A percentile compares a stretch with the other conserved stretches of the same genome.
These are phyloP conservation scores for Cheilosia soror DNA, from an alignment of 2,888 invertebrate genomes.

Conservation along the genomic window DNA sequence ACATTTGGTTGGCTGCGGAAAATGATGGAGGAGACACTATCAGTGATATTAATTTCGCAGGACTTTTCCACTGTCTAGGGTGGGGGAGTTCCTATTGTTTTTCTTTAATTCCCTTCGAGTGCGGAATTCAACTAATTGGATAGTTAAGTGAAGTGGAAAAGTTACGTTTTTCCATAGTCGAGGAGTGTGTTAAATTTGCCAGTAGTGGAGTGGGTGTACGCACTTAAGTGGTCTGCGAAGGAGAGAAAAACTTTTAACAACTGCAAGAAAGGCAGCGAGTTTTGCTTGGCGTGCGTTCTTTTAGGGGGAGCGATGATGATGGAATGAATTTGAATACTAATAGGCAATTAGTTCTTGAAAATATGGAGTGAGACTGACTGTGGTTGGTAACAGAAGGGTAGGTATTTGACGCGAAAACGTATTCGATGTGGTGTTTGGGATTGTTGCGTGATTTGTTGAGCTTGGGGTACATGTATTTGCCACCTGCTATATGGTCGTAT, in stretches of 20 bases:
- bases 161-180: constrained; percentile 34
- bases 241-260: constrained; percentile 36
- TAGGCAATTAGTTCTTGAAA: constrained; percentile 55
- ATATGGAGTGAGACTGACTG: neutral
- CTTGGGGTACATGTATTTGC: no score
- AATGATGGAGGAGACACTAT: constrained; percentile 28
- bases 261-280: constrained; percentile 2
- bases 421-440: no score
- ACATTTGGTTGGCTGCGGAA: neutral
- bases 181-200: constrained; percentile 32
- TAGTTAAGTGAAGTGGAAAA: constrained; percentile 72
- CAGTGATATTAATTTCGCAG: constrained; percentile 61
- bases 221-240: constrained; percentile 14
- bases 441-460: no score
- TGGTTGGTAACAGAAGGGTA: no score
- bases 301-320: neutral
- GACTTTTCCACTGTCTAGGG: constrained; percentile 41
- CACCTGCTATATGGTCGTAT: no score
- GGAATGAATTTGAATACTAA: constrained; percentile 65
- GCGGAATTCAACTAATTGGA: constrained; percentile 67
- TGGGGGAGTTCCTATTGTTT: constrained; percentile 26
- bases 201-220: neutral
- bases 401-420: no score
- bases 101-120: constrained; percentile 48
- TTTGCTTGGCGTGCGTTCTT: constrained; percentile 1